These are phyloP conservation scores for Mycetomoellerius zeteki DNA, from an alignment of 1,140 invertebrate genomes.

Conservation along the genomic window DNA sequence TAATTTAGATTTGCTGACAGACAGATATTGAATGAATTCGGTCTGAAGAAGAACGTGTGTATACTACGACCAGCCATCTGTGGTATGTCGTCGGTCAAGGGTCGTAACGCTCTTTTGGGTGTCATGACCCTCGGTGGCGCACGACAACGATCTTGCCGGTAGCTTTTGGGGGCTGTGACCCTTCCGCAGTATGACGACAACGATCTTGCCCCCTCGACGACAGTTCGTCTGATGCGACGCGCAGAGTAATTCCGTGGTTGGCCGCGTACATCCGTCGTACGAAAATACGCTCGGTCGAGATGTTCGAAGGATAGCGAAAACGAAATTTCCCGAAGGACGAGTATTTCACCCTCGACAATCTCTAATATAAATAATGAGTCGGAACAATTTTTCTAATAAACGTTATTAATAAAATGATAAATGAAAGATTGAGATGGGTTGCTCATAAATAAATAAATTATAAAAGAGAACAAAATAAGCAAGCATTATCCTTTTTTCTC, in stretches of 20 bases:
- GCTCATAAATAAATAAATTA: constrained; percentile 9
- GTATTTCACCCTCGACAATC: constrained; percentile 7
- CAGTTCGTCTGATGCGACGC: constrained; percentile 69
- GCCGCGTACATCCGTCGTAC: constrained; percentile 11
- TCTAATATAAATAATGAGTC: not conserved
- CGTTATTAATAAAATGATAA: not conserved
- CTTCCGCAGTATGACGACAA: constrained; percentile 35
- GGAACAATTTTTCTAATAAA: not conserved
- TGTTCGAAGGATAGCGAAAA: constrained; percentile 24
- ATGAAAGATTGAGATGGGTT: not conserved
- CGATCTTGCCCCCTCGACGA: constrained; percentile 71
- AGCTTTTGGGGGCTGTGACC: constrained; percentile 56
- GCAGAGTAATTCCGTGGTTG: constrained; percentile 63
- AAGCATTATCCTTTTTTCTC: not conserved
- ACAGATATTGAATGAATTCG: constrained; percentile 27
- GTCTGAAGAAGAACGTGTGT: not conserved
- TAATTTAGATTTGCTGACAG: not conserved
- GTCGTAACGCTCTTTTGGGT: constrained; percentile 68
- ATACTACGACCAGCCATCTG: not conserved
- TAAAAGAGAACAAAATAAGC: not conserved
- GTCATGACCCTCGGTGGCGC: constrained; percentile 43
- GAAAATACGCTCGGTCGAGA: not conserved
- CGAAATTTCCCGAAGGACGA: constrained; percentile 51
- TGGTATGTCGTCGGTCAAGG: constrained; percentile 29
- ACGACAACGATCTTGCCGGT: constrained; percentile 29